Base-by-base conservation (phyloP, 2,888 invertebrate genomes). In the Phrixothrix hirtus region DNA sequence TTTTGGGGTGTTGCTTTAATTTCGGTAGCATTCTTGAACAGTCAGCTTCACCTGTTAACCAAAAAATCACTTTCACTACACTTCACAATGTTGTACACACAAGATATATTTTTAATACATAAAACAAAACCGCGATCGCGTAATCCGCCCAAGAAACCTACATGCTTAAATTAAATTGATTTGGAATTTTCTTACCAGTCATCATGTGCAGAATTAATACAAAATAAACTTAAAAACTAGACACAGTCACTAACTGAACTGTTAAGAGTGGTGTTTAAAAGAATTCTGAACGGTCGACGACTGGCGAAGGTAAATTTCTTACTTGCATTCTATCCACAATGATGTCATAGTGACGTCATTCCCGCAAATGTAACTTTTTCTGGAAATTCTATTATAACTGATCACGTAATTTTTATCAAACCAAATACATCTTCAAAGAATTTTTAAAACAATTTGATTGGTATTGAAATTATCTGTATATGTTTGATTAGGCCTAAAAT, bases 1-100 rank as follows among this genome's bases (percentile, higher is more conserved):
- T 84, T 71, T 84, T 84, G 72, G 81, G 81, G 68, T 80, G 83
- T 55, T 74, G 75, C 67, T 83, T 84, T 36, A 75, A 55, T 32
- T 15, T 15, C 10, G 38, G 27, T 6, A 26, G 2, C 15, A 11
- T 13, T 41, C 38, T 51, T 16, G 32, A 14, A 7, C 34, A 13
- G 27, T 42, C 46, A 25, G 31, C 30, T 16, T 27, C 45, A 67
- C 70, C 69, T 68, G 69, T 62, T 62, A 61, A 62, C 42, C 14
- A 38, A 45, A 62, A 67, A 64, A 66, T 38, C 36, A 42, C 38
- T 31, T 27, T 31, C 44, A 50, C 43, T 35, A 44, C 37, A 56
- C 51, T 38, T 43, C 21, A 26, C 3, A 5, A 5, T 21, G 21
- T 5, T 21, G 7, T 5, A 7, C 21, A 27, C 26, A 17, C 27